phyloP scores from a whole-genome alignment of 2,797 vertebrate species.

The Anguilla marmorata region DNA sequence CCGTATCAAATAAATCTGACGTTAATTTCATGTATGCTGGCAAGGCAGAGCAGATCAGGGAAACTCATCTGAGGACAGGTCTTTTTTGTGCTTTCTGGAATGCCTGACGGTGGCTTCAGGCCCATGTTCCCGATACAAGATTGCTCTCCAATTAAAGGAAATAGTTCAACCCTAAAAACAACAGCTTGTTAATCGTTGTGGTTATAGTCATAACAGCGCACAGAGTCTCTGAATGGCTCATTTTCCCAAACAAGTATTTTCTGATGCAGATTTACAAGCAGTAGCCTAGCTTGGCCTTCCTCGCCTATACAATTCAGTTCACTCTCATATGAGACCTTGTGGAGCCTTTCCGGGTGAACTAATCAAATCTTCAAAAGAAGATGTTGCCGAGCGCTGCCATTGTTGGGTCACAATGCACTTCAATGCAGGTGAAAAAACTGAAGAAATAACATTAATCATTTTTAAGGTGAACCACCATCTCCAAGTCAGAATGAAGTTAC shows the following conservation, averaged over 20 bases:
- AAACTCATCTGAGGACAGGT: not conserved
- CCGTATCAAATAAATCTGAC: not conserved
- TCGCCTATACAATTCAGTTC: not conserved
- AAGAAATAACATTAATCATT: not conserved
- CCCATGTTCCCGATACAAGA: not conserved
- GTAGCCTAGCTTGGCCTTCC: not conserved
- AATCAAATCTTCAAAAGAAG: not conserved
- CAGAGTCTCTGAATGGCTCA: not conserved
- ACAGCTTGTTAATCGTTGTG: not conserved
- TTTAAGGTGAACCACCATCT: not conserved
- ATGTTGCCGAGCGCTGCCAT: not conserved
- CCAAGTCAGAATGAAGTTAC: not conserved
- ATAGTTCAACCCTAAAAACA: not conserved
- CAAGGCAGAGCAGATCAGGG: not conserved
- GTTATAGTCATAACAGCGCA: not conserved
- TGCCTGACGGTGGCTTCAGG: not conserved
- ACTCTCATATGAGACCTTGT: not conserved
- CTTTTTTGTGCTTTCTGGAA: not conserved
- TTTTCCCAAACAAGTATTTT: not conserved
- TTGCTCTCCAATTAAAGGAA: not conserved
- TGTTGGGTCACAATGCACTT: not conserved
- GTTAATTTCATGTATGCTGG: not conserved
- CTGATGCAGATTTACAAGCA: not conserved
- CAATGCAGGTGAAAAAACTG: not conserved
- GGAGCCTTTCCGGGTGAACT: not conserved